These are phyloP conservation scores for Arremon aurantiirostris DNA, from an alignment of 2,797 vertebrate species.

Conservation along the genomic window DNA sequence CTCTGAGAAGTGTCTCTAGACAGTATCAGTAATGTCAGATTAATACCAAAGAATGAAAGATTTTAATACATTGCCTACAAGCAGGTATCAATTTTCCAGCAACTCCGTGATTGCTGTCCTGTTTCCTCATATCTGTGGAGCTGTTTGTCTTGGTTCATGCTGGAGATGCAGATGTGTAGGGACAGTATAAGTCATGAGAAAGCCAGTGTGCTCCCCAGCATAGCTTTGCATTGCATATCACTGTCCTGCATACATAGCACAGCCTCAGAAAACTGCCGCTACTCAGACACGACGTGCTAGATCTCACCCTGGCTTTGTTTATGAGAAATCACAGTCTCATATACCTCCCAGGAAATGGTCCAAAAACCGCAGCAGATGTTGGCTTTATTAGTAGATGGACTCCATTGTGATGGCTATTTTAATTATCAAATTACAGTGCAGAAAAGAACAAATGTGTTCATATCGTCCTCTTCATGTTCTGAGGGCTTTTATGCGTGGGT, in stretches of 20 bases:
- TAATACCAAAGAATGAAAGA: neutral
- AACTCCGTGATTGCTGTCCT: neutral
- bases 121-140: neutral
- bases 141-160: neutral
- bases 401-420: neutral
- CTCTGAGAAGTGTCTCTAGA: neutral
- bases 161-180: neutral
- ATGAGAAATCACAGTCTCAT: neutral
- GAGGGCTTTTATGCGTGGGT: neutral
- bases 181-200: neutral
- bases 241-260: neutral
- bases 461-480: neutral
- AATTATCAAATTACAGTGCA: neutral
- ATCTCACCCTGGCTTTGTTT: neutral
- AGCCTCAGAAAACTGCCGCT: neutral
- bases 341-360: neutral
- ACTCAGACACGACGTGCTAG: neutral
- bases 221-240: neutral
- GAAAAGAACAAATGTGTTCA: neutral
- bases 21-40: neutral
- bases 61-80: neutral
- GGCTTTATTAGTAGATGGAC: neutral
- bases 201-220: neutral
- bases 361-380: neutral
- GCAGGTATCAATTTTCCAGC: neutral